phyloP scores from a whole-genome alignment of 2,113 vertebrate genomes.

The Cynocephalus volans region DNA sequence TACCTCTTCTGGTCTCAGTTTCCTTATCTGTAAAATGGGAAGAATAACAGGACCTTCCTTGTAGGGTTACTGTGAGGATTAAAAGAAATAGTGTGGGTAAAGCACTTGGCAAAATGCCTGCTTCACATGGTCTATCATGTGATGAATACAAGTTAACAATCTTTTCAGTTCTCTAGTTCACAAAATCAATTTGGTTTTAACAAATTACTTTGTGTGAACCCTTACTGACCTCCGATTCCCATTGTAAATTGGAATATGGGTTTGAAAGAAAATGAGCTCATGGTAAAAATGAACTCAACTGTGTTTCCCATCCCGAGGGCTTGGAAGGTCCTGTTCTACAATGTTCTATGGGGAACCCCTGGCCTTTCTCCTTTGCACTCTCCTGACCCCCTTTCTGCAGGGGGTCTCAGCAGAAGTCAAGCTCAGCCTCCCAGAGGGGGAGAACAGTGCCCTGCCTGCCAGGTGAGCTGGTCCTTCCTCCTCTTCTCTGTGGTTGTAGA shows the following conservation, averaged over 20 bases:
- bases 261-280: neutral
- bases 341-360: fast-evolving
- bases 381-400: neutral
- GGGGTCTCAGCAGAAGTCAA: neutral
- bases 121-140: neutral
- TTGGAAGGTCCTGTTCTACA: no score
- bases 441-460: fast-evolving
- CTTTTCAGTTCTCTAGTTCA: neutral
- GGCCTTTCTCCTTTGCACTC: neutral
- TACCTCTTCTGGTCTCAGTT: slow-evolving; percentile 12
- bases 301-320: no score
- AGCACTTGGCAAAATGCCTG: neutral
- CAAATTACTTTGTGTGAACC: neutral
- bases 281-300: neutral
- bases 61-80: neutral
- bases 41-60: neutral
- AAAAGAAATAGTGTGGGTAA: neutral
- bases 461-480: neutral
- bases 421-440: neutral
- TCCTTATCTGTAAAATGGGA: slow-evolving; percentile 15
- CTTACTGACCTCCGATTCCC: neutral
- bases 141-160: neutral
- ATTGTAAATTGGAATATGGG: neutral
- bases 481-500: neutral
- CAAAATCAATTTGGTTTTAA: neutral